Evolutionary conservation across 2,888 invertebrate genomes (phyloP).

Genomic region (Pecten maximus): DNA sequence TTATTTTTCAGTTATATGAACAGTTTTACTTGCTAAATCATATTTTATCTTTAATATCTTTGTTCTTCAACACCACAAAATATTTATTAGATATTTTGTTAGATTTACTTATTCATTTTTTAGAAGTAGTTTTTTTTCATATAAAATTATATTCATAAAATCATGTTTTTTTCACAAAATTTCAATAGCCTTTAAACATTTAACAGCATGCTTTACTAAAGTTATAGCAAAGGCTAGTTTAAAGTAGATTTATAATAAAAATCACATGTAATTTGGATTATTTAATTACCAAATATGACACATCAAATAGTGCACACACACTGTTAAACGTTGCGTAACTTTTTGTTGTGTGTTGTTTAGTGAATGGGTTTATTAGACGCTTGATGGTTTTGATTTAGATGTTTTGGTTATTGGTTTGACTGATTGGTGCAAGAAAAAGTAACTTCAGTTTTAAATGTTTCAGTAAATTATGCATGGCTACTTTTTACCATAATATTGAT

Average conservation of each 20-base stretch:
- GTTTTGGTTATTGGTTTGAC: not conserved
- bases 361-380: slow-evolving; percentile 2
- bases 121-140: not conserved
- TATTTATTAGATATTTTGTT: not conserved
- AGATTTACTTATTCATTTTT: not conserved
- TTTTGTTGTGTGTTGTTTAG: slow-evolving; percentile 25
- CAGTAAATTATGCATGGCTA: not conserved
- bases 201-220: slow-evolving; percentile 13
- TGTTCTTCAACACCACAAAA: not conserved
- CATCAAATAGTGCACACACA: slow-evolving; percentile 18
- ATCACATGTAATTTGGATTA: not conserved
- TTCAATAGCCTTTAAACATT: not conserved
- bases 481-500: slow-evolving; percentile 4
- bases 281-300: not conserved
- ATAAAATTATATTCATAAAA: not conserved
- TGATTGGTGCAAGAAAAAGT: not conserved
- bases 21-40: not conserved
- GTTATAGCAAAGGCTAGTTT: not conserved
- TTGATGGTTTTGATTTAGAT: slow-evolving; percentile 26
- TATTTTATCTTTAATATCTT: not conserved
- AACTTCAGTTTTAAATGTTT: not conserved
- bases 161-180: not conserved
- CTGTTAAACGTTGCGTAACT: not conserved
- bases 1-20: not conserved
- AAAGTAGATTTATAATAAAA: not conserved